Conservation (phyloP, 2,113 vertebrate species). For the Lathamus discolor region DNA sequence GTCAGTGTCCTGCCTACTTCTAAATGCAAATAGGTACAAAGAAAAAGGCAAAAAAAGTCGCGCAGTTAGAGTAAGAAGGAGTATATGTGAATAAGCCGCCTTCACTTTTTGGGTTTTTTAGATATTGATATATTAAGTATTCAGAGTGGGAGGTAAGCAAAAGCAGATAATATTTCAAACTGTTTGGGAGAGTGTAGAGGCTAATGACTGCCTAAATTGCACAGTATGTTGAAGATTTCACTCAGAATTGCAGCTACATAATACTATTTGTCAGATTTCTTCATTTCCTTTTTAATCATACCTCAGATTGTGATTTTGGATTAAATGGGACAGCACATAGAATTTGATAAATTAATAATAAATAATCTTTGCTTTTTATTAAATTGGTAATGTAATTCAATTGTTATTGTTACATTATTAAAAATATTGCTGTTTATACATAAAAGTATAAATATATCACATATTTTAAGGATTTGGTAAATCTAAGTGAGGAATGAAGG, state of each 20-base stretch:
- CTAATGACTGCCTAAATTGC: background rate
- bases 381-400: background rate
- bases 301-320: background rate
- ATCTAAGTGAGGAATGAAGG: background rate
- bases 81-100: background rate
- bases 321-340: background rate
- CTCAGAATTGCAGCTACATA: background rate
- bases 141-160: background rate
- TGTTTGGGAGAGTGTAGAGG: background rate
- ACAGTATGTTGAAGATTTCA: background rate
- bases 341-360: background rate
- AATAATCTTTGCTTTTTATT: background rate
- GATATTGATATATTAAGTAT: background rate
- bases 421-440: background rate
- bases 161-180: background rate
- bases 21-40: background rate
- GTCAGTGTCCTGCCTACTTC: background rate
- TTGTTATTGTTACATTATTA: background rate
- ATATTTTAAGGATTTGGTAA: background rate
- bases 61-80: background rate
- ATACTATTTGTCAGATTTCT: background rate
- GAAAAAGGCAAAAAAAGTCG: background rate
- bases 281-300: background rate
- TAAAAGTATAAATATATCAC: background rate
- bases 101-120: background rate